Conservation (phyloP, 2,113 vertebrate species). For the Psammodynastes pulverulentus region DNA sequence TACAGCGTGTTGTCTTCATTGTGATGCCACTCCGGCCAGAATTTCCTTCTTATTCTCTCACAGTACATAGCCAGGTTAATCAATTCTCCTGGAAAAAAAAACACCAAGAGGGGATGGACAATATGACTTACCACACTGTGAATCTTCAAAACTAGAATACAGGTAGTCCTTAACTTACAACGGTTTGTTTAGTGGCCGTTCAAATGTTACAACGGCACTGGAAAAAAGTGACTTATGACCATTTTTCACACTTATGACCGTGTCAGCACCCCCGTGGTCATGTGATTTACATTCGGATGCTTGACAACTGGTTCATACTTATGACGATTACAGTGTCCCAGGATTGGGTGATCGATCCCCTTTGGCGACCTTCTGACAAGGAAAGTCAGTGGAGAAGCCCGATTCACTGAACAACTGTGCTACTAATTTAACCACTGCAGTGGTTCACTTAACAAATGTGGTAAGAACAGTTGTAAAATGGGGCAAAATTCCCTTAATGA, state of each 20-base stretch:
- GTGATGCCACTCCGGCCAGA: conserved; percentile 96
- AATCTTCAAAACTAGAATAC: not conserved
- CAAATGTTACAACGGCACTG: not conserved
- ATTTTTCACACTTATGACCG: not conserved
- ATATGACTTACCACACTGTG: not conserved
- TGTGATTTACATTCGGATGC: not conserved
- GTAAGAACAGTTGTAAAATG: not conserved
- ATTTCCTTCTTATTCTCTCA: conserved; percentile 90
- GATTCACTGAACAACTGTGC: not conserved
- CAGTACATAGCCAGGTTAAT: conserved; percentile 97
- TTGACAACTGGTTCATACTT: not conserved
- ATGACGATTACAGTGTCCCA: not conserved
- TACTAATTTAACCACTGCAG: not conserved
- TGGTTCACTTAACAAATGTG: not conserved
- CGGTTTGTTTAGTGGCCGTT: not conserved
- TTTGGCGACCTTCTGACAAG: not conserved
- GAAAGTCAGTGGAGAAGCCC: not conserved
- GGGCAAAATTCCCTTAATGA: not conserved
- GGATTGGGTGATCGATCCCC: not conserved
- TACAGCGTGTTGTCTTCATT: conserved; percentile 86
- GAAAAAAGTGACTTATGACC: not conserved
- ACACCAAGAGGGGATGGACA: not conserved
- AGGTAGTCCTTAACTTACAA: not conserved
- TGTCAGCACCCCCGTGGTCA: not conserved
- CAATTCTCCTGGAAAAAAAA: conserved; percentile 80